Base-by-base conservation (phyloP, 2,888 invertebrate species). In the Phaonia tiefii region DNA sequence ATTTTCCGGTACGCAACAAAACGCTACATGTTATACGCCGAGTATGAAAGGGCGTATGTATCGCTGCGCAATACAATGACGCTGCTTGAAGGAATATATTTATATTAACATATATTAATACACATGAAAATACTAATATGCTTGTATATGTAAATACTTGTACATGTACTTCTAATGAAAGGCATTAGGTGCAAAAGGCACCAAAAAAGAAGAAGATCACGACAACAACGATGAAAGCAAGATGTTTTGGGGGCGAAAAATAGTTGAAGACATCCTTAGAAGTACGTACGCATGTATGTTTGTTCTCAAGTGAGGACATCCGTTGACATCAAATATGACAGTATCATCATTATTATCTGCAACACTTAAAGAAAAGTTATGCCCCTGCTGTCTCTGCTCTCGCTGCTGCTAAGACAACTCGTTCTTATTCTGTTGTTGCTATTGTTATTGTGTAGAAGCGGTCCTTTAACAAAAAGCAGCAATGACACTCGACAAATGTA, bases 311-410 rank as follows among this genome's bases (percentile, higher is more conserved):
- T 78, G 78, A 81, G 80, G 82, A 80, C 79, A 83, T 83, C 83
- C 82, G 83, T 75, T 80, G 82, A 82, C 82, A 83, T 79, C 80
- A 80, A 80, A 83, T 82, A 80, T 80, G 83, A 80, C 82, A 82
- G 73, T 56, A 82, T 79, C 75, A 81, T 78, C 81, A 81, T 79
- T 81, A 79, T 81, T 75, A 81, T 78, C 81, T 78, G 81, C 81
- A 78, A 81, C 81, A 81, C 81, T 81, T 79, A 78, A 75, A 63
- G 75, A n/a, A n/a, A n/a, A n/a, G 75, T 75, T 71, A 51, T 72
- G 72, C 69, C 54, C 70, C 31, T 31, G 46, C 26, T 22, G 7
- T 37, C 51, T 51, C 51, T 51, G 15, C 51, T 22, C 22, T 7
- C 51, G 22, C 13, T 37, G 17, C 20, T 60, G 37, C 22, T 42